Base-by-base conservation (phyloP, 2,797 vertebrate genomes). In the Pterois miles region DNA sequence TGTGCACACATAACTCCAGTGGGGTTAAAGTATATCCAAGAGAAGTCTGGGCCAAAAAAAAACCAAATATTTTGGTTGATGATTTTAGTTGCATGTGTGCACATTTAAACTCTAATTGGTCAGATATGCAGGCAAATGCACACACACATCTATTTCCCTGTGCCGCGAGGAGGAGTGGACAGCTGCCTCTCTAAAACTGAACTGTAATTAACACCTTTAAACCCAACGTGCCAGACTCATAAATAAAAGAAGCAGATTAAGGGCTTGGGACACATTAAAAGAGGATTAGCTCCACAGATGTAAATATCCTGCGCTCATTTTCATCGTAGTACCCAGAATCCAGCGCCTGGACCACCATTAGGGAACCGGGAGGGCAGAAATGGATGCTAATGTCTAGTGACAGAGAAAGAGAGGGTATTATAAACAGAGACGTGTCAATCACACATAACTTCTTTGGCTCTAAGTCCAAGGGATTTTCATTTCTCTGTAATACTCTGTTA, bases 131-230 rank as follows among this genome's bases (percentile, higher is more conserved):
- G 22, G 74, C 53, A 54, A 62, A 68, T 14, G 16, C 66, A 65
- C 73, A 29, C 60, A 46, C 20, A 18, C 46, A 63, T 56, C 33
- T 9, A 40, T 76, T 48, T 57, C 65, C 34, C 76, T 33, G 67
- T 34, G 38, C 65, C 64, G 64, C 23, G n/a, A 66, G 64, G 66
- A 82, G 63, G 31, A 84, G 50, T 14, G 74, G 88, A 91, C 91
- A 92, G 92, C 92, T 93, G 91, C 80, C 80, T 77, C 85, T 90
- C 91, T 92, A 93, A 91, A 93, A 91, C 73, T 63, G 89, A 90
- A 71, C 79, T 59, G 70, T 86, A 93, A 94, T 94, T 91, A 94
- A 85, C 90, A 87, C 85, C 75, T 94, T 92, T 89, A 91, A 94
- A 92, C 76, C 76, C 85, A 70, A 86, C 88, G 82, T 85, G 67